phyloP scores from a whole-genome alignment of 2,888 invertebrate species.

The Aspidiotus destructor region DNA sequence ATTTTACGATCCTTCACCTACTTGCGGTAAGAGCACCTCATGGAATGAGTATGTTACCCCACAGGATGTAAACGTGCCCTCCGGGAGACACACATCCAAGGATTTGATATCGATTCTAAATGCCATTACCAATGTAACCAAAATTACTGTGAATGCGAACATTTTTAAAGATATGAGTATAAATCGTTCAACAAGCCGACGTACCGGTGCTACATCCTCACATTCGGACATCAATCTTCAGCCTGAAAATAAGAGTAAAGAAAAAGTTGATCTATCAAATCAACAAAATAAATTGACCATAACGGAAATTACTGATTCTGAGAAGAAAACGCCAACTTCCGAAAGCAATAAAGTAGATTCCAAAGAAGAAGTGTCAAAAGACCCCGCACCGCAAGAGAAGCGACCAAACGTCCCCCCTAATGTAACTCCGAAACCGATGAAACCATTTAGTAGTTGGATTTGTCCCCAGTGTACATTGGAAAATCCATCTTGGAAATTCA shows the following conservation, averaged over 20 bases:
- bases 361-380: not conserved
- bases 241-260: not conserved
- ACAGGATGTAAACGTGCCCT: conserved; percentile 37
- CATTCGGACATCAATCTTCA: not conserved
- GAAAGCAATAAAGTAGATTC: not conserved
- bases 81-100: conserved; percentile 42
- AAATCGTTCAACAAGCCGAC: not conserved
- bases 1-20: conserved; percentile 38
- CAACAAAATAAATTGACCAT: not conserved
- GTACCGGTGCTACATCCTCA: not conserved
- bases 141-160: conserved; percentile 46
- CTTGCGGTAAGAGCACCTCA: conserved; percentile 4
- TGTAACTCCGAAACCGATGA: not conserved
- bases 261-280: not conserved
- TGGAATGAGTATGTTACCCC: conserved; percentile 38
- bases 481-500: conserved; percentile 53
- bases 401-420: not conserved
- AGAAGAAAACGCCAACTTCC: not conserved
- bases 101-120: conserved; percentile 56
- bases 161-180: conserved; percentile 41
- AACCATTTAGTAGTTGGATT: conserved; percentile 44
- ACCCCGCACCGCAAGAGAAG: not conserved
- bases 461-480: conserved; percentile 53
- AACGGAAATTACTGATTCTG: not conserved
- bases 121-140: conserved; percentile 51